phyloP scores from a whole-genome alignment of 2,888 invertebrate species.

The Teinopalpus imperialis region DNA sequence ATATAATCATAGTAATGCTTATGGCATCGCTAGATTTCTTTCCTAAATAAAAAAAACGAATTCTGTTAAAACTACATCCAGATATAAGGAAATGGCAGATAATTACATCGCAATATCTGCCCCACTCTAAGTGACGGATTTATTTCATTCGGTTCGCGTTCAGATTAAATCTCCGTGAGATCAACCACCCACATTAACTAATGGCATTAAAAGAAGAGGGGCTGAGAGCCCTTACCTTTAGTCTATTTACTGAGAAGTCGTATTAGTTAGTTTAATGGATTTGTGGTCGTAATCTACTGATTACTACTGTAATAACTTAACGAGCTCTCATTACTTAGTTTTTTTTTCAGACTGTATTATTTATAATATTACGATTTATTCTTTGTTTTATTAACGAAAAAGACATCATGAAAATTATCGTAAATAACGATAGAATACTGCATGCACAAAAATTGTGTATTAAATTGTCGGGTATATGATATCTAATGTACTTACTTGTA shows the following conservation, averaged over 20 bases:
- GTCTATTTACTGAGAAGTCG: slow-evolving; percentile 4
- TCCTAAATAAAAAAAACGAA: no score
- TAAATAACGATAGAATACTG: no score
- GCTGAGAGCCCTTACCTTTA: slow-evolving; percentile 8
- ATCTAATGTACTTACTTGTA: no score
- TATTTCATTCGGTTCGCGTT: not conserved
- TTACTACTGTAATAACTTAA: no score
- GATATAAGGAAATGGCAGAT: not conserved
- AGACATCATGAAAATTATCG: no score
- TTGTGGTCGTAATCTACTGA: slow-evolving; percentile 4
- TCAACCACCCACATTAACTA: slow-evolving; percentile 8
- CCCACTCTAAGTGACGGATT: slow-evolving; percentile 7
- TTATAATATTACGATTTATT: no score
- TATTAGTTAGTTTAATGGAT: slow-evolving; percentile 7
- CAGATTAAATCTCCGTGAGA: slow-evolving; percentile 9
- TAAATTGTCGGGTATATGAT: no score
- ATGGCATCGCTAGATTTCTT: no score
- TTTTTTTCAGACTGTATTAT: not conserved
- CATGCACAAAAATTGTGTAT: no score
- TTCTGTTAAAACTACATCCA: slow-evolving; percentile 1
- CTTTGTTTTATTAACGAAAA: no score
- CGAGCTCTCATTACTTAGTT: not conserved
- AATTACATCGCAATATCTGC: slow-evolving; percentile 6
- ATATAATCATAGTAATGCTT: no score
- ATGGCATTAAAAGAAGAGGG: slow-evolving; percentile 2